phyloP scores from a whole-genome alignment of 2,113 vertebrate genomes.

The Nyctibius bracteatus region DNA sequence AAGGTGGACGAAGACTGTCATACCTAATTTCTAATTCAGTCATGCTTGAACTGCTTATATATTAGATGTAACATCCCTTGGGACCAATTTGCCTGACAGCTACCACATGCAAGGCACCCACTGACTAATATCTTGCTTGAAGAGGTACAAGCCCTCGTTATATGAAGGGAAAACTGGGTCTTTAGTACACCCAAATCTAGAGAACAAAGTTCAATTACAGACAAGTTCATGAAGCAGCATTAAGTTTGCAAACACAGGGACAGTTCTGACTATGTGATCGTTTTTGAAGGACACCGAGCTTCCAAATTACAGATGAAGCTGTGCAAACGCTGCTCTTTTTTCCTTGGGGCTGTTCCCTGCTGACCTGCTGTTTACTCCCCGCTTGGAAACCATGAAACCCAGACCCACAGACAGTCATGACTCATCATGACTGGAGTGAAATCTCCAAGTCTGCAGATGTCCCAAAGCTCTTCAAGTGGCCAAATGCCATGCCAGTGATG shows the following conservation, averaged over 20 bases:
- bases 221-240: neutral
- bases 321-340: neutral
- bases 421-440: neutral
- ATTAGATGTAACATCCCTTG: neutral
- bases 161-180: neutral
- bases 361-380: neutral
- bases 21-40: conserved; percentile 1
- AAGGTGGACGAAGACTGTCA: neutral
- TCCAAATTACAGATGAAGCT: neutral
- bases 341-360: neutral
- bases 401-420: neutral
- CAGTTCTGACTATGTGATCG: neutral
- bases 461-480: neutral
- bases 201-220: neutral
- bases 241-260: neutral
- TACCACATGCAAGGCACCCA: neutral
- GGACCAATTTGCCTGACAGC: neutral
- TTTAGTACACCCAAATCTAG: neutral
- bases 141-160: neutral
- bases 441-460: neutral
- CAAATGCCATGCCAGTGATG: neutral
- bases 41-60: neutral
- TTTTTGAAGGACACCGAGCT: fast-evolving
- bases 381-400: neutral
- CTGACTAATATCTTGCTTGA: neutral